phyloP scores from a whole-genome alignment of 92 coral and sea anemone genomes.

The Blastomussa wellsi region DNA sequence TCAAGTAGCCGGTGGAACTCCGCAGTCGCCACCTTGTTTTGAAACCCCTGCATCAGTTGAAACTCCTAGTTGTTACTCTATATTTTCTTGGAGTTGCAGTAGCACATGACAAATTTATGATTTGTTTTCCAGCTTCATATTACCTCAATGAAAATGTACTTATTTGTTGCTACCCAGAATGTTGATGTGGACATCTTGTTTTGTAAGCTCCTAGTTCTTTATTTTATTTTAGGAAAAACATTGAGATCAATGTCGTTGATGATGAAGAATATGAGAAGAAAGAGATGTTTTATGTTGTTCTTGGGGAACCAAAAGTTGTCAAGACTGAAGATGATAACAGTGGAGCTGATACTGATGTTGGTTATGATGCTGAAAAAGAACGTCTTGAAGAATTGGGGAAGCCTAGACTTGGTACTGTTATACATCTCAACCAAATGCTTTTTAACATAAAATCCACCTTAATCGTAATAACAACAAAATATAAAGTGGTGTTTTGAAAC shows the following conservation, averaged over 20 bases:
- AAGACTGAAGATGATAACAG: conserved; percentile 43
- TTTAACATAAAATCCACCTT: not conserved
- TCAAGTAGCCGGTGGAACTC: no score
- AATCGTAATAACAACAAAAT: not conserved
- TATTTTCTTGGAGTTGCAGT: no score
- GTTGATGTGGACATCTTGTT: not conserved
- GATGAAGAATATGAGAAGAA: conserved; percentile 97
- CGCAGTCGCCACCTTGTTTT: no score
- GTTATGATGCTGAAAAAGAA: conserved; percentile 78
- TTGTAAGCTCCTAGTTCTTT: not conserved
- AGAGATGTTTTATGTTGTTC: conserved; percentile 79
- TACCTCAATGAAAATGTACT: not conserved
- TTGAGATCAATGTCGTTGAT: conserved; percentile 84
- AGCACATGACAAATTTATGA: no score
- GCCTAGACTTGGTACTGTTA: conserved; percentile 79
- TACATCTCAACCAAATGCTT: not conserved
- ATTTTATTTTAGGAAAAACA: conserved; percentile 62
- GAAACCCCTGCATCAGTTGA: no score
- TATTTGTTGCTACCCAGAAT: not conserved
- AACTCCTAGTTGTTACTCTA: no score
- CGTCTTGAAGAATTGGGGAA: conserved; percentile 95
- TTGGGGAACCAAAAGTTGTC: conserved; percentile 91
- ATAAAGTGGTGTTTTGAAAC: not conserved
- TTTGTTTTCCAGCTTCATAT: no score
- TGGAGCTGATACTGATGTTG: conserved; percentile 59